Evolutionary conservation across 2,113 vertebrate genomes (phyloP), one percentile per base, ranked within the genome.

Genomic region (Steatornis caripensis): DNA sequence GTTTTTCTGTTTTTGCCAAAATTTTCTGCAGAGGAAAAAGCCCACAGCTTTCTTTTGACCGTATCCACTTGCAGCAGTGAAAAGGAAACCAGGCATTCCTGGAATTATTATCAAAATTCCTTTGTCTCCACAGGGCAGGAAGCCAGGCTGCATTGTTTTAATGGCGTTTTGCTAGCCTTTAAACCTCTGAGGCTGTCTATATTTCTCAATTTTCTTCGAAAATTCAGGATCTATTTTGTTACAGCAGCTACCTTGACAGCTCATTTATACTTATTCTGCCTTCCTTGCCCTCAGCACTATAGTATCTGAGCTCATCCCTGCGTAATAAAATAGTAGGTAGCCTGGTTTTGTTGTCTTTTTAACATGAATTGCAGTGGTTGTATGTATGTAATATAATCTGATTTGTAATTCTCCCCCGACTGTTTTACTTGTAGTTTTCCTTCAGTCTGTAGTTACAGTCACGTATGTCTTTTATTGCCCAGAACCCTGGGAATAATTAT

Each of bases 1-100:
- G 14, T 49, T 93, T 58, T 41, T 66, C 7, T 2, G 0, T 32
- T 87, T 71, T 58, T 79, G 54, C 46, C 88, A 89, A 58, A 53
- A 36, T 51, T 91, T 84, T 65, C 70, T 81, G 55, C 62, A 45
- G 57, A 71, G 27, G 34, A 92, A 65, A 62, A 95, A 71, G 11
- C 39, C 69, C 43, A 27, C 55, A 51, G 30, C 34, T 10, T 41
- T 17, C 71, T 87, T 84, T 70, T 21, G 14, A 30, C 60, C 2
- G 0, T 51, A 46, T 84, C 36, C n/a, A 65, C 34, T 95, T 95
- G 84, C 87, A 94, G 57, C 72, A 72, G 80, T 0, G 2, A 72
- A 68, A 86, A 96, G 96, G 94, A 96, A 97, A 91, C 69, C 23
- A 49, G 60, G 84, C 80, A 90, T 97, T 96, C 93, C 94, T 93